phyloP scores from a whole-genome alignment of 2,797 vertebrate genomes.

The Crenichthys baileyi region DNA sequence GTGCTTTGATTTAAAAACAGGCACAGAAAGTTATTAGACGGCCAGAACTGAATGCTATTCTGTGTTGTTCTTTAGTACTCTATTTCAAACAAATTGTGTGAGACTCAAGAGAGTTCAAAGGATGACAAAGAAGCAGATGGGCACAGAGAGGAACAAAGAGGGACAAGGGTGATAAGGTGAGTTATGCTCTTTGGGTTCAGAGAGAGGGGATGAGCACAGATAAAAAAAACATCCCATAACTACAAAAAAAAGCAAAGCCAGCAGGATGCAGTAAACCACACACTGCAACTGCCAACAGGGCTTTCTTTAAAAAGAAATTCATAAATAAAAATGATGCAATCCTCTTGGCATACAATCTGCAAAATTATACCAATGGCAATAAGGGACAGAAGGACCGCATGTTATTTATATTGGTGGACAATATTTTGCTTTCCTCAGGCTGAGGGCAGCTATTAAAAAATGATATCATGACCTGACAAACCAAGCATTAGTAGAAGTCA shows the following conservation, averaged over 20 bases:
- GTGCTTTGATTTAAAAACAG: conserved; percentile 19
- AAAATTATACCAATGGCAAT: conserved; percentile 46
- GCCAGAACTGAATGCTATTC: conserved; percentile 21
- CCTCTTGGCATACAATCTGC: conserved; percentile 53
- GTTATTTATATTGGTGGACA: conserved; percentile 46
- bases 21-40: neutral
- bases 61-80: conserved; percentile 13
- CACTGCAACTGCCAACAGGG: conserved; percentile 25
- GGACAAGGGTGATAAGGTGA: conserved; percentile 58
- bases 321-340: conserved; percentile 37
- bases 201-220: conserved; percentile 46
- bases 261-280: conserved; percentile 42
- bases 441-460: conserved; percentile 13
- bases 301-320: neutral
- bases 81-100: conserved; percentile 41
- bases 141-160: conserved; percentile 51
- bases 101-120: conserved; percentile 58
- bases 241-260: conserved; percentile 48
- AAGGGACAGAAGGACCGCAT: conserved; percentile 32
- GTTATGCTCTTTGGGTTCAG: conserved; percentile 51
- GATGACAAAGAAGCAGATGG: conserved; percentile 66
- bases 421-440: conserved; percentile 7
- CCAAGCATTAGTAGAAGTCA: neutral
- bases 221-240: conserved; percentile 39
- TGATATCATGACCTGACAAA: neutral